Evolutionary conservation across 1,140 invertebrate species (phyloP).

Genomic region (Rhyacophila brunnea): DNA sequence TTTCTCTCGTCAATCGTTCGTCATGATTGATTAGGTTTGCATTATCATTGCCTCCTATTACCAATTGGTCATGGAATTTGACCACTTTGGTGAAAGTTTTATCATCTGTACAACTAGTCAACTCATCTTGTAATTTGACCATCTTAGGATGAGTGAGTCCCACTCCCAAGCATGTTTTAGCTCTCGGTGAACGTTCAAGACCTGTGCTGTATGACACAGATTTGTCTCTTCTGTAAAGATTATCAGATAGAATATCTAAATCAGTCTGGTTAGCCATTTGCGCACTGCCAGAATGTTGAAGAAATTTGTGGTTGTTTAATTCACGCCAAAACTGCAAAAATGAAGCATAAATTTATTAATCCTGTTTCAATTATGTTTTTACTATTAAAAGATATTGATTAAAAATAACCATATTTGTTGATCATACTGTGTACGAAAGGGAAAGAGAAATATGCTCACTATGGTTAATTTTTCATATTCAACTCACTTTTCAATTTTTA

Average conservation of each 20-base stretch:
- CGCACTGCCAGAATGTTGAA: constrained; percentile 48
- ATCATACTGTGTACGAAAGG: not conserved
- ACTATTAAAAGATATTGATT: not conserved
- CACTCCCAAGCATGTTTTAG: constrained; percentile 65
- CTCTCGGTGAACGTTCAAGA: constrained; percentile 62
- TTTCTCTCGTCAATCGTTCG: constrained; percentile 35
- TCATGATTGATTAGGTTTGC: constrained; percentile 1
- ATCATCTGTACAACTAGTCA: constrained; percentile 16
- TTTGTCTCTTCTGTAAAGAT: constrained; percentile 46
- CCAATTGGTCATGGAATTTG: constrained; percentile 30
- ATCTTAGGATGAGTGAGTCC: constrained; percentile 32
- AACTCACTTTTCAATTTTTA: no score
- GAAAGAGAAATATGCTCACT: not conserved
- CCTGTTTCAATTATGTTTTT: constrained; percentile 1
- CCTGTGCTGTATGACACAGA: constrained; percentile 69
- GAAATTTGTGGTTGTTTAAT: constrained; percentile 58
- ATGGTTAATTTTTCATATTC: not conserved
- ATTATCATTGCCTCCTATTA: constrained; percentile 35
- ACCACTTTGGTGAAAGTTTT: constrained; percentile 25
- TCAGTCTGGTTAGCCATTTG: constrained; percentile 38
- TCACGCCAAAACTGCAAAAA: constrained; percentile 64
- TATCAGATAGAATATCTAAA: constrained; percentile 38
- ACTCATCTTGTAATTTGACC: constrained; percentile 18
- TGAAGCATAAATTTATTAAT: not conserved
- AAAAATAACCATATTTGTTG: not conserved